A percentile compares a stretch with the other conserved stretches of the same genome.
Evolutionary conservation across 2,797 vertebrate species (phyloP).

Genomic region (Jordanella pulchra): DNA sequence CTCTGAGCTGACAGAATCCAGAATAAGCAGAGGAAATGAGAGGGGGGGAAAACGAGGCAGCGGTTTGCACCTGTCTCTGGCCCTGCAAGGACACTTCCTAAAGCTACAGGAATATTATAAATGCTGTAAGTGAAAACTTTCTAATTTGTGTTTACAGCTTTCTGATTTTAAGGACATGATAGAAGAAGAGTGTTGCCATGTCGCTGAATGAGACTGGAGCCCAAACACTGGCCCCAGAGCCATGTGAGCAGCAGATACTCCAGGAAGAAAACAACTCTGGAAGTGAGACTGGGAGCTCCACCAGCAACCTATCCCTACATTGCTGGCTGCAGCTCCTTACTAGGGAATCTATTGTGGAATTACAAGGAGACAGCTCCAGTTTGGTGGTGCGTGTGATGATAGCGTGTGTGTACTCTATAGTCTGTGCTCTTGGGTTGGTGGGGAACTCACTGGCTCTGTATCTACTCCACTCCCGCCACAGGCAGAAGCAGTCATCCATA

Average conservation of each 20-base stretch:
- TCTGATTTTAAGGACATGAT: conserved; percentile 44
- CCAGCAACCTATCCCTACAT: conserved; percentile 77
- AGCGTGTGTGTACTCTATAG: conserved; percentile 80
- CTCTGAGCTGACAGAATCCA: conserved; percentile 49
- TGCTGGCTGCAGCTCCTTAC: conserved; percentile 82
- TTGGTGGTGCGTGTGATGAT: conserved; percentile 78
- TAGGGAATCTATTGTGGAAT: conserved; percentile 74
- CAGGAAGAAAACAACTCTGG: conserved; percentile 58
- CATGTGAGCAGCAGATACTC: conserved; percentile 65
- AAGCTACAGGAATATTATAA: neutral
- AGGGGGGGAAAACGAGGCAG: conserved; percentile 13
- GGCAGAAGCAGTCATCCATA: conserved; percentile 79
- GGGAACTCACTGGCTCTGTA: conserved; percentile 83
- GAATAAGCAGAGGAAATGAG: conserved; percentile 34
- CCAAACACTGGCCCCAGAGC: conserved; percentile 67
- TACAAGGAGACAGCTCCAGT: conserved; percentile 77
- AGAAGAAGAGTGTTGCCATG: conserved; percentile 56
- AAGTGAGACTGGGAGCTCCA: conserved; percentile 62
- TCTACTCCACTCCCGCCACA: conserved; percentile 80
- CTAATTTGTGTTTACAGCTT: conserved; percentile 6
- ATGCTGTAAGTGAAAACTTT: conserved; percentile 21
- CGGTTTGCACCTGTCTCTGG: conserved; percentile 21
- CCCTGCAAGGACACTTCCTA: conserved; percentile 14
- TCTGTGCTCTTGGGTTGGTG: conserved; percentile 82
- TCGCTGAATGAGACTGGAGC: conserved; percentile 71